phyloP scores from a whole-genome alignment of 2,113 vertebrate genomes.

The Ariopsis seemanni region DNA sequence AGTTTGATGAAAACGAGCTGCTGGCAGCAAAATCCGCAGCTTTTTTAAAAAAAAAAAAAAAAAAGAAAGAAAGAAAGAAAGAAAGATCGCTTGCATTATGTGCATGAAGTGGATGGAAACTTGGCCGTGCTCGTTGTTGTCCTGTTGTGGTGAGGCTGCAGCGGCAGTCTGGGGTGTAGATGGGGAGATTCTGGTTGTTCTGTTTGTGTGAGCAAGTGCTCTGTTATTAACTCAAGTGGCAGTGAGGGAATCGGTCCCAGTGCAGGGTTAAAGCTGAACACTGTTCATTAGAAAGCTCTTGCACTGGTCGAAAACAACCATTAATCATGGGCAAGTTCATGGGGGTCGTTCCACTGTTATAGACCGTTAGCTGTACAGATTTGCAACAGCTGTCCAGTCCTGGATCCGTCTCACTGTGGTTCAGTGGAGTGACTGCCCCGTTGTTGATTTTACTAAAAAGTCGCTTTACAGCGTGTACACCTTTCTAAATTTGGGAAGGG shows the following conservation, averaged over 20 bases:
- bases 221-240: slow-evolving; percentile 36
- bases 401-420: neutral
- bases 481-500: too few species aligned
- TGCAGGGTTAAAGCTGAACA: neutral
- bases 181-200: neutral
- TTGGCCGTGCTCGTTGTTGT: neutral
- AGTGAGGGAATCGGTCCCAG: slow-evolving; percentile 28
- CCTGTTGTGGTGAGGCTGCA: neutral
- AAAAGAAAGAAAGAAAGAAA: too few species aligned
- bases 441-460: slow-evolving; percentile 21
- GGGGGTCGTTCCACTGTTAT: slow-evolving; percentile 33
- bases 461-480: neutral
- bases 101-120: neutral
- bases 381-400: slow-evolving; percentile 32
- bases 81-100: neutral
- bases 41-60: neutral
- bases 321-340: slow-evolving; percentile 12
- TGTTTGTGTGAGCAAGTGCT: slow-evolving; percentile 4
- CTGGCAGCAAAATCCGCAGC: neutral
- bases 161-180: neutral
- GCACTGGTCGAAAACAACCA: slow-evolving; percentile 23
- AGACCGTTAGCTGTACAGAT: slow-evolving; percentile 41
- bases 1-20: neutral
- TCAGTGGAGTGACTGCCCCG: neutral
- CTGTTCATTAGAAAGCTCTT: slow-evolving; percentile 33